phyloP scores from a whole-genome alignment of 2,113 vertebrate genomes.

The Engystomops pustulosus region DNA sequence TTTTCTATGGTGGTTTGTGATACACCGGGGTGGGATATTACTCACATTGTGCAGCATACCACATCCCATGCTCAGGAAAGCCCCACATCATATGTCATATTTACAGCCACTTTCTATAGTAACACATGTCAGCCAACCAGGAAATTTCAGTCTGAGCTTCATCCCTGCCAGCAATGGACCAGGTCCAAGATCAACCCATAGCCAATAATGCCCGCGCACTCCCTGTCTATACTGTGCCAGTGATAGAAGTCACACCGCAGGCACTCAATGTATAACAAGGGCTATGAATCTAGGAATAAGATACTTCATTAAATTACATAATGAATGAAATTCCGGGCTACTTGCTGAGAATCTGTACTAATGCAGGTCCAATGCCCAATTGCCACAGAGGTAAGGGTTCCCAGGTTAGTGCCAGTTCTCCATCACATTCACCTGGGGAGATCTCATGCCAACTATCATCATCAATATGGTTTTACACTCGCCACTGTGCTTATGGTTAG shows the following conservation, averaged over 20 bases:
- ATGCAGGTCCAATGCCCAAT: too few species aligned
- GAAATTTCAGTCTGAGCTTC: conserved; percentile 54
- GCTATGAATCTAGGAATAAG: too few species aligned
- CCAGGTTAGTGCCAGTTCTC: too few species aligned
- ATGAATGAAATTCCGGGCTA: too few species aligned
- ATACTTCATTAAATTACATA: too few species aligned
- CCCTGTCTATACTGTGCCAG: neutral
- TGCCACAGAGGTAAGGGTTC: too few species aligned
- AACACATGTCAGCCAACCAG: conserved; percentile 32
- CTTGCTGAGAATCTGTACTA: too few species aligned
- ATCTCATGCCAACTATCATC: too few species aligned
- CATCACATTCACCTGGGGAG: too few species aligned
- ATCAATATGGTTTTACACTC: too few species aligned
- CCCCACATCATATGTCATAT: neutral
- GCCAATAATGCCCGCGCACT: conserved; percentile 19
- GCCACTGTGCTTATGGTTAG: too few species aligned
- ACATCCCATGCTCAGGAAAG: neutral
- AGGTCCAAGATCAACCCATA: conserved; percentile 26
- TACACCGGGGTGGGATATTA: neutral
- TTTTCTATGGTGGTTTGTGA: neutral
- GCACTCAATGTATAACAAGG: neutral
- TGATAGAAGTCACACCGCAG: neutral
- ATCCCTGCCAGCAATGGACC: conserved; percentile 29
- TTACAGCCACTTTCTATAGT: conserved; percentile 11
- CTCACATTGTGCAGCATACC: neutral